A percentile compares a stretch with the other conserved stretches of the same genome.
Conservation (phyloP, 2,113 vertebrate genomes). For the Oncorhynchus mykiss region DNA sequence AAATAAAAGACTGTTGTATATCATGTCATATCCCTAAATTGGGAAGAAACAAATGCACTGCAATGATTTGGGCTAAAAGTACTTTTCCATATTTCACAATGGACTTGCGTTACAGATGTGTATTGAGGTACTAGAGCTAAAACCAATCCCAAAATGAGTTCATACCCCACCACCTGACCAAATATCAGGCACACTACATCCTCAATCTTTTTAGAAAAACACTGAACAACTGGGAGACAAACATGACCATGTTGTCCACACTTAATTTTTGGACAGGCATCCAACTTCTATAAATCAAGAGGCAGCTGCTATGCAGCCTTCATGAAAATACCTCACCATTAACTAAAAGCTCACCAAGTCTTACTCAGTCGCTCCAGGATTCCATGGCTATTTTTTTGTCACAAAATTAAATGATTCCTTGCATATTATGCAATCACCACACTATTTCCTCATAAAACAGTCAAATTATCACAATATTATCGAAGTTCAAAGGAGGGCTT, state of each 20-base stretch:
- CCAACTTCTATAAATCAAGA: slow-evolving; percentile 12
- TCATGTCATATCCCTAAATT: slow-evolving; percentile 12
- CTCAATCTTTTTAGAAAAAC: neutral
- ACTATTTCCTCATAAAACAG: no score
- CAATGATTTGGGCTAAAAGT: neutral
- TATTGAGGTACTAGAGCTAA: neutral
- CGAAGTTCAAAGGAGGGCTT: no score
- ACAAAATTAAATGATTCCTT: no score
- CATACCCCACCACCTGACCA: slow-evolving; percentile 25
- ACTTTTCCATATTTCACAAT: slow-evolving; percentile 12
- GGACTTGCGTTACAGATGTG: neutral
- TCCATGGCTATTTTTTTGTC: no score
- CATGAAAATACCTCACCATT: neutral
- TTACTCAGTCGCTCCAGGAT: no score
- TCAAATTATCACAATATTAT: no score
- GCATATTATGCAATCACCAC: no score
- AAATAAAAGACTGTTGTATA: slow-evolving; percentile 9
- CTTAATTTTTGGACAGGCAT: neutral
- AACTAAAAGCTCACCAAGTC: neutral
- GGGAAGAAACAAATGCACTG: slow-evolving; percentile 11
- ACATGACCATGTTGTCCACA: slow-evolving; percentile 8
- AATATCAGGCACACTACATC: slow-evolving; percentile 10
- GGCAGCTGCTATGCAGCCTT: neutral
- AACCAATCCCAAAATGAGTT: neutral
- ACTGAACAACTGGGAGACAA: neutral